phyloP scores from a whole-genome alignment of 2,797 vertebrate species.

The Eutrigla gurnardus region DNA sequence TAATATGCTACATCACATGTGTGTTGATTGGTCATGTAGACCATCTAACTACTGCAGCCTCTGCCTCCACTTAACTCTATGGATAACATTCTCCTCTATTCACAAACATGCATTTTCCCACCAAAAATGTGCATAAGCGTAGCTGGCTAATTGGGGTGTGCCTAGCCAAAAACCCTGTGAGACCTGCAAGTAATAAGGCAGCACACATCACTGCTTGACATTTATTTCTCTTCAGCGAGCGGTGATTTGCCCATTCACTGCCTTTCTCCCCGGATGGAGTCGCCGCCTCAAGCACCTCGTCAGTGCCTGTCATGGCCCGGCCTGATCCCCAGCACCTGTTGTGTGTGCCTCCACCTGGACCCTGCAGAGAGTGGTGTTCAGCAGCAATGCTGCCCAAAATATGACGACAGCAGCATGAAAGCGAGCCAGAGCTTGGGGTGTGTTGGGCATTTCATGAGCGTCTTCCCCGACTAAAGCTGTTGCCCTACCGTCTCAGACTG shows the following conservation, averaged over 20 bases:
- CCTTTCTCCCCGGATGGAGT: background rate
- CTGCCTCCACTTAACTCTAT: background rate
- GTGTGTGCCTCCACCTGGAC: no score
- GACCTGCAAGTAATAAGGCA: background rate
- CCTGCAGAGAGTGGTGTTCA: background rate
- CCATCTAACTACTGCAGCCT: no score
- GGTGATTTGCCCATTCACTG: background rate
- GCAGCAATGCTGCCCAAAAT: background rate
- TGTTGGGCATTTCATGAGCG: background rate
- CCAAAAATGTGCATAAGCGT: background rate
- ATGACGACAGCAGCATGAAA: background rate
- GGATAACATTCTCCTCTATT: background rate
- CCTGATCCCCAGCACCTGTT: no score
- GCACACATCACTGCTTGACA: background rate
- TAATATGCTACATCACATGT: background rate
- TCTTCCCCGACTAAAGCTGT: background rate
- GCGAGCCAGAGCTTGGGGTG: background rate
- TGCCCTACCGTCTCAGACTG: background rate
- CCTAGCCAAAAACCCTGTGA: no score
- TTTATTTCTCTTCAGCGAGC: background rate
- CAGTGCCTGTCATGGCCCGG: background rate
- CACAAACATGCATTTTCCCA: background rate
- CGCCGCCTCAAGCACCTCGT: background rate
- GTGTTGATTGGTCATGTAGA: background rate
- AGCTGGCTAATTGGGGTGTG: background rate